Base-by-base conservation (phyloP, 2,797 vertebrate genomes). In the Eulemur mongoz region DNA sequence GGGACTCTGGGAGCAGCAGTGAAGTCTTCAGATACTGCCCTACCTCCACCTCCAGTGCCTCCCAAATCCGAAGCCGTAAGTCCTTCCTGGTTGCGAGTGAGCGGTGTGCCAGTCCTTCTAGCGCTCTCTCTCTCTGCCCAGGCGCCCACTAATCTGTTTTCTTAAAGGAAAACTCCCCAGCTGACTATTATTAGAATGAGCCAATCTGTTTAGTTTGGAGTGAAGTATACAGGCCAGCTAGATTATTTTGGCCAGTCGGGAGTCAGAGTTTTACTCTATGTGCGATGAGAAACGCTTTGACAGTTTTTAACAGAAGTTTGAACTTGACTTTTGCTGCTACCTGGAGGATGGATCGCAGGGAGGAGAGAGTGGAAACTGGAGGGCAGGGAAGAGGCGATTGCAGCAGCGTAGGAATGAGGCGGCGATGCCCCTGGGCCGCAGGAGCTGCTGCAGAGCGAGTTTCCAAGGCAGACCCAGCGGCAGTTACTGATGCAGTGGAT, bases 41-140 rank as follows among this genome's bases (percentile, higher is more conserved):
- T 99, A 98, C 99, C 99, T 98, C 99, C 99, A 94, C 99, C 99
- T 97, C 99, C 99, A 50, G 99, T 99, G 99, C 99, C 99, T 98
- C 99, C 99, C 96, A 99, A 99, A 98, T 99, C 99, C 97, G 99
- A 99, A 99, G 99, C 99, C 97, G 99, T 99, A 99, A 99, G 99
- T 99, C 35, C 20, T 22, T 35, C 93, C 91, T 7, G 2, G 83
- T 67, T 35, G 48, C 92, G 35, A 43, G 12, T 93, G 40, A 43
- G 10, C 14, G 25, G 18, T 7, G 22, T 15, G 9, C 32, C 22
- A 1, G 5, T 32, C 65, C 65, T 61, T 80, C 63, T 75, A 2
- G 43, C 10, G 43, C 52, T 25, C 27, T 15, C 27, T 82, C 70
- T 82, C 38, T 70, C 35, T 73, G 57, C 89, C 54, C 17, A 6